Base-by-base conservation (phyloP, 37 sponge, comb jelly and placozoan genomes). In the Ephydatia muelleri region DNA sequence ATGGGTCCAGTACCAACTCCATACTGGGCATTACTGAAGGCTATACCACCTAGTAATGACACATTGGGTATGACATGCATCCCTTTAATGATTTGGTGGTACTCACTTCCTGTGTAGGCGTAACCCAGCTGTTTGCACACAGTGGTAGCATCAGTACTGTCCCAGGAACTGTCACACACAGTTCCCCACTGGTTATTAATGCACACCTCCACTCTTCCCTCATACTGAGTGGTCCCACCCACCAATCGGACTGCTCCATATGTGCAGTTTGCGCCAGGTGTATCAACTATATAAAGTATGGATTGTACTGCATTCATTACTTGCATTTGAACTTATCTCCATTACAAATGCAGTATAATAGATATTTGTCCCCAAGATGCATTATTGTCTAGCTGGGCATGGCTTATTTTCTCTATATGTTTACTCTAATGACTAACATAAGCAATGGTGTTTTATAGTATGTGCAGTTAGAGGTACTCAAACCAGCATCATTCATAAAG, bases 101-200 rank as follows among this genome's bases (percentile, higher is more conserved):
- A 76, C 76, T 37, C 38, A 76, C 76, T 76, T 76, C 40, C 38
- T 39, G 76, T 38, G 43, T 76, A 76, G 27, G 76, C 39, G 26
- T 76, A 76, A 25, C 76, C 76, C 76, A 76, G 43, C 76, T 76
- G 76, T 38, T 35, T 76, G 43, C 76, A 76, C 39, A 76, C 76
- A 16, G 38, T 21, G 2, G 76, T 76, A n/a, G 76, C 76, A 76
- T 76, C 76, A 76, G 43, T 38, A 19, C 26, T 76, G 76, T n/a
- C 43, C 76, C 76, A 76, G 40, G 37, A 37, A 39, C 38, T 40
- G 5, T 76, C 76, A 76, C 76, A 76, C 23, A 76, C 76, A 21
- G 76, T 76, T 37, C 76, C 76, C 76, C 76, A 76, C 76, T 76
- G 76, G 43, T 76, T 40, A 76, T 76, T 76, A 40, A 76, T 76